phyloP scores from a whole-genome alignment of 2,797 vertebrate genomes.

The Sebastes goodei region DNA sequence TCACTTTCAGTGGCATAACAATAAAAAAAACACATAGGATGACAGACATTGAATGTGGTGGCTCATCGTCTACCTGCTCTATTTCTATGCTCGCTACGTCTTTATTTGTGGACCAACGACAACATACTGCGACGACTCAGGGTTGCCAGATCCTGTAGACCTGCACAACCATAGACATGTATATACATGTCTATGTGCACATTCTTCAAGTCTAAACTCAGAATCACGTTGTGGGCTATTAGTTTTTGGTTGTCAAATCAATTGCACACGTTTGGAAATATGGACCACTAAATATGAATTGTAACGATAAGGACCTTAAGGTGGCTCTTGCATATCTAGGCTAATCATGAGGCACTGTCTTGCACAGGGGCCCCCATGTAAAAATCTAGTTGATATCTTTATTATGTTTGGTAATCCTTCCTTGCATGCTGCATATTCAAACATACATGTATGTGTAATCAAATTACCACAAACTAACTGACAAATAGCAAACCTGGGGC shows the following conservation, averaged over 20 bases:
- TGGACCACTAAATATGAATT: neutral
- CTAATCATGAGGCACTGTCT: neutral
- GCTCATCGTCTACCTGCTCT: neutral
- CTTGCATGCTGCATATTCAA: neutral
- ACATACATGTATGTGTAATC: neutral
- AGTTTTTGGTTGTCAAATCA: neutral
- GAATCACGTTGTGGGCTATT: neutral
- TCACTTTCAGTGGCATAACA: neutral
- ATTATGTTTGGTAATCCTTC: neutral
- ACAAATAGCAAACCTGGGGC: neutral
- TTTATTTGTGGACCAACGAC: constrained; percentile 18
- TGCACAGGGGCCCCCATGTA: neutral
- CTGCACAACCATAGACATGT: neutral
- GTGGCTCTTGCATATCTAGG: neutral
- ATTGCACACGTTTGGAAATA: neutral
- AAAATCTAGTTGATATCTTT: neutral
- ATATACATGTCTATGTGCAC: neutral
- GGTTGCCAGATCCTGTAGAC: constrained; percentile 54
- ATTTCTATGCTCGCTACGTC: constrained; percentile 28
- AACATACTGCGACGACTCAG: constrained; percentile 22
- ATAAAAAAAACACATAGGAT: neutral
- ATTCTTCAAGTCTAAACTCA: neutral
- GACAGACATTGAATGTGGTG: neutral
- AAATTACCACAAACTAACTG: neutral
- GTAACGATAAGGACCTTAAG: neutral